A percentile compares a stretch with the other conserved stretches of the same genome.
Conservation (phyloP, 2,797 vertebrate species). For the Prionace glauca region DNA sequence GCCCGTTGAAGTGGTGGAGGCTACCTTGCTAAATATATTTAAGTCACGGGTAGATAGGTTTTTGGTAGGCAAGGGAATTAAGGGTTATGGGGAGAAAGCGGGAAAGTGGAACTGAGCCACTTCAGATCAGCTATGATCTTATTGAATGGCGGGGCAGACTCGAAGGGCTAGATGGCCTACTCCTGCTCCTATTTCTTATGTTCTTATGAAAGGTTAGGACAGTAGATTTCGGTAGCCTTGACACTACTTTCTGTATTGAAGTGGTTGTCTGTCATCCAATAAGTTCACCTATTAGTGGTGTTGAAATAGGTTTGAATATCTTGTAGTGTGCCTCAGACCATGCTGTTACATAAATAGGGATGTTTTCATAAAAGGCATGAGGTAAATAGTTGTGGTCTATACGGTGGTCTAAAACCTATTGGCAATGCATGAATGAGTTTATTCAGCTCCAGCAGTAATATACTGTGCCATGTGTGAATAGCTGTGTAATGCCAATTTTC, state of each 20-base stretch:
- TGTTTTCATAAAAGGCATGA: not conserved
- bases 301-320: not conserved
- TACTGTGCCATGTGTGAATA: constrained; percentile 8
- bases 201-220: not conserved
- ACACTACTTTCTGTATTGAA: not conserved
- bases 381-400: constrained; percentile 11
- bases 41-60: no score
- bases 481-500: not conserved
- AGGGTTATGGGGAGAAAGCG: no score
- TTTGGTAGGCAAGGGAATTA: no score
- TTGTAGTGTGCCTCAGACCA: not conserved
- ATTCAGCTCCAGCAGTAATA: constrained; percentile 18
- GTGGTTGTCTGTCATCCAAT: not conserved
- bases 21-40: no score
- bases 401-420: not conserved
- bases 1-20: no score
- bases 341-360: not conserved
- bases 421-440: constrained; percentile 35
- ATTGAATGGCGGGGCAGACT: no score
- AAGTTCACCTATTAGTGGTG: not conserved
- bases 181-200: no score
- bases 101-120: no score
- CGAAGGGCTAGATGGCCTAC: no score
- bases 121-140: no score
- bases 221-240: not conserved